A percentile compares a stretch with the other conserved stretches of the same genome.
These are phyloP conservation scores for Drosophila multiciliata DNA, from an alignment of 2,888 invertebrate genomes.

Conservation along the genomic window DNA sequence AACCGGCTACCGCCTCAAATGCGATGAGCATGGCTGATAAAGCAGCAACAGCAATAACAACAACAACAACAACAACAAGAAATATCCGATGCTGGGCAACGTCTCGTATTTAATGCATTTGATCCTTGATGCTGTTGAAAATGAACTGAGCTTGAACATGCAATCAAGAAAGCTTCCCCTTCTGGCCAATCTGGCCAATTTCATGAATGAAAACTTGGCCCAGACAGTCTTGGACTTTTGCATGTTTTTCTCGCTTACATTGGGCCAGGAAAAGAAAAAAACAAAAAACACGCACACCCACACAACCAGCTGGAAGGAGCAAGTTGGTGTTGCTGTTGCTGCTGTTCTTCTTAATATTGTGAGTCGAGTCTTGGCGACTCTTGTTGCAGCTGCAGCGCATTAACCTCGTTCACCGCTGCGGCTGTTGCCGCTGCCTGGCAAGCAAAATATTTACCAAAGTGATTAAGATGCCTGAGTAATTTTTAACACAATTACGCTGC, in stretches of 20 bases:
- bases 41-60: conserved; percentile 55
- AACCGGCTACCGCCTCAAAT: conserved; percentile 61
- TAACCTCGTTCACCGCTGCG: conserved; percentile 65
- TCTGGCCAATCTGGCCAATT: conserved; percentile 72
- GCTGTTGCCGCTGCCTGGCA: conserved; percentile 52
- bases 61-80: conserved; percentile 54
- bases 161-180: conserved; percentile 69
- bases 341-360: conserved; percentile 58
- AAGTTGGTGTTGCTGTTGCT: conserved; percentile 13
- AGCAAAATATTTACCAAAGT: conserved; percentile 81
- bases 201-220: conserved; percentile 82
- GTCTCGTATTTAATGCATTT: conserved; percentile 80
- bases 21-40: conserved; percentile 78
- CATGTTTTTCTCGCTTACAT: conserved; percentile 62
- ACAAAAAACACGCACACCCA: conserved; percentile 66
- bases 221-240: conserved; percentile 60
- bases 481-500: conserved; percentile 82
- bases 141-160: conserved; percentile 81
- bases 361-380: conserved; percentile 60
- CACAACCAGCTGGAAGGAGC: conserved; percentile 43
- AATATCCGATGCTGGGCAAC: conserved; percentile 66
- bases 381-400: conserved; percentile 78
- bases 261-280: conserved; percentile 19
- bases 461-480: conserved; percentile 82
- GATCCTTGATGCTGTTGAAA: conserved; percentile 81